Conservation (phyloP, 2,113 vertebrate genomes). For the Labeo catla region DNA sequence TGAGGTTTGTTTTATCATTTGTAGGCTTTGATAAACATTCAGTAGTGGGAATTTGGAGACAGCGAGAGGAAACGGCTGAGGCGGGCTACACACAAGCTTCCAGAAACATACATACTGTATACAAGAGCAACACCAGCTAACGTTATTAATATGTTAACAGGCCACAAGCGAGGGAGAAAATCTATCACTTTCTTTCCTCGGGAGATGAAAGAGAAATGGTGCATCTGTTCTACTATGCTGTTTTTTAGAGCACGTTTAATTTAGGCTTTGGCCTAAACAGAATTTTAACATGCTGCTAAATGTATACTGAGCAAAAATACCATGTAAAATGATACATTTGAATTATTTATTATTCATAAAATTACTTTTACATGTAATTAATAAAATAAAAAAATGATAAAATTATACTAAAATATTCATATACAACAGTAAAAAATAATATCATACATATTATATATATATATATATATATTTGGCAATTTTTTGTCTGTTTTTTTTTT, state of each 20-base stretch:
- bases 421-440: too few species aligned
- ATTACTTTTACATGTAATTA: too few species aligned
- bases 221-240: slow-evolving; percentile 13
- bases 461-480: too few species aligned
- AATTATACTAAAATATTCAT: too few species aligned
- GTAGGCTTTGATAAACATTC: slow-evolving; percentile 24
- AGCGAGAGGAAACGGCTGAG: background rate
- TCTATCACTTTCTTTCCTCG: slow-evolving; percentile 21
- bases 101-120: slow-evolving; percentile 15
- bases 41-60: background rate
- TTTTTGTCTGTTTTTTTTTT: background rate
- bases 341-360: too few species aligned
- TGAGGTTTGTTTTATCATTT: slow-evolving; percentile 18
- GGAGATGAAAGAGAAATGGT: slow-evolving; percentile 17
- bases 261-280: background rate
- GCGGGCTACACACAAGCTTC: background rate
- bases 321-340: too few species aligned
- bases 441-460: background rate
- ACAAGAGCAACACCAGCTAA: background rate
- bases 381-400: too few species aligned
- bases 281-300: background rate
- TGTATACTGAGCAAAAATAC: background rate
- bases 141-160: slow-evolving; percentile 44
- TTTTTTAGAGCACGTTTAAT: background rate
- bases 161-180: background rate